A percentile compares a stretch with the other conserved stretches of the same genome.
Conservation (phyloP, 2,888 invertebrate species). For the Tiliacea citrago region DNA sequence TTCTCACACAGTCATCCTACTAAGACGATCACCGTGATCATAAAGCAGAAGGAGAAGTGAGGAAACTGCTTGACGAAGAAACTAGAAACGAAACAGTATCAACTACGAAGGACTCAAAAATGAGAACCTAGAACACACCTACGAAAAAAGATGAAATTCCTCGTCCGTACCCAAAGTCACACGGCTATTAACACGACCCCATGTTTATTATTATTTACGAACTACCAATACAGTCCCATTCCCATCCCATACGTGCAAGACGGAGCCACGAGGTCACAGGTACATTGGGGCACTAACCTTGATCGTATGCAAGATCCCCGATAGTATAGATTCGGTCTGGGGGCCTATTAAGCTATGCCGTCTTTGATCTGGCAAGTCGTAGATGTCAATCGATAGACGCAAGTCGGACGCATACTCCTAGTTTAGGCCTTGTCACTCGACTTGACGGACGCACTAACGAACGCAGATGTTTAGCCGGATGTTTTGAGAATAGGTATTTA, state of each 20-base stretch:
- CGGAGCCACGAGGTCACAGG: constrained; percentile 72
- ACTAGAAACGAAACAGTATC: background rate
- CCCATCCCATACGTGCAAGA: constrained; percentile 42
- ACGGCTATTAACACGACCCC: constrained; percentile 13
- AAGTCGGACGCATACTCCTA: constrained; percentile 70
- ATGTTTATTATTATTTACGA: constrained; percentile 29
- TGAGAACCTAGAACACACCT: background rate
- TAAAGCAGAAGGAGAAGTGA: background rate
- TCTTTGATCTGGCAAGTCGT: constrained; percentile 76
- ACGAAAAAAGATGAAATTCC: background rate
- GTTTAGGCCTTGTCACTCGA: constrained; percentile 75
- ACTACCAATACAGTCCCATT: constrained; percentile 23
- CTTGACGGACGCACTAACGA: constrained; percentile 79
- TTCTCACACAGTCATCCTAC: background rate
- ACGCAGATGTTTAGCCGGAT: constrained; percentile 78
- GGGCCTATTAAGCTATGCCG: constrained; percentile 80
- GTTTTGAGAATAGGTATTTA: constrained; percentile 68
- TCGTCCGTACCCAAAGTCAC: constrained; percentile 9
- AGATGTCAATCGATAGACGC: constrained; percentile 72
- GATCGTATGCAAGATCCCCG: constrained; percentile 75
- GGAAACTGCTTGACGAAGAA: background rate
- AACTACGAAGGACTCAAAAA: background rate
- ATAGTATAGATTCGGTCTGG: constrained; percentile 71
- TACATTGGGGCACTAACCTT: constrained; percentile 75
- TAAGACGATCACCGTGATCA: background rate